Percentiles rank a stretch among this genome's conserved stretches.
These are phyloP conservation scores for Leucoraja ocellata DNA, from an alignment of 2,797 vertebrate species.

Conservation along the genomic window DNA sequence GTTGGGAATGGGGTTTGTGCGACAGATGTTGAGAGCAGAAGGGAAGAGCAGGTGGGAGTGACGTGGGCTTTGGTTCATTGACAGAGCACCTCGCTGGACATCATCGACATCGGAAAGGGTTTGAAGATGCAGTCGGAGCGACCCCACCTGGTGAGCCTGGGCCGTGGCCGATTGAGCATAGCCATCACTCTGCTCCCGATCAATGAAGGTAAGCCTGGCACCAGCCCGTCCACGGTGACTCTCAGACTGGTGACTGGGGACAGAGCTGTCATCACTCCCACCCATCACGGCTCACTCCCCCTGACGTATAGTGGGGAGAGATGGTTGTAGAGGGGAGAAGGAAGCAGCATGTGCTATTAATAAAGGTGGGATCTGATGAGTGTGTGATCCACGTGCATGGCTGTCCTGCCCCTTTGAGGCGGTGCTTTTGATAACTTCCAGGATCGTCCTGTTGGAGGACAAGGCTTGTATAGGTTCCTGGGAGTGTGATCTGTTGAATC, in stretches of 20 bases:
- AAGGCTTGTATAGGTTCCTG: background rate
- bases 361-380: too few relatives aligned
- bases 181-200: slow-evolving; percentile 68
- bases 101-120: slow-evolving; percentile 67
- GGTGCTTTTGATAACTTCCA: too few relatives aligned
- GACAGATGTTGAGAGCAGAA: too few relatives aligned
- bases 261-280: too few relatives aligned
- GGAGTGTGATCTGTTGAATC: background rate
- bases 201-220: slow-evolving; percentile 59
- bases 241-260: background rate
- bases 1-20: too few relatives aligned
- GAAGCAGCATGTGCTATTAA: background rate
- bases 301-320: too few relatives aligned
- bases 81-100: slow-evolving; percentile 60
- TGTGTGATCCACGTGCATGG: too few relatives aligned
- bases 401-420: too few relatives aligned
- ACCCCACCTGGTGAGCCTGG: slow-evolving; percentile 70
- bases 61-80: slow-evolving; percentile 34
- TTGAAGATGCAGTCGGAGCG: slow-evolving; percentile 64
- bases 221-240: background rate
- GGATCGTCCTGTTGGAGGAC: background rate
- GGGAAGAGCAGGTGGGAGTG: background rate
- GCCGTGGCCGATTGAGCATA: slow-evolving; percentile 67
- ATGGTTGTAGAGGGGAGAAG: background rate
- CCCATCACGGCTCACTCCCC: too few relatives aligned